These are phyloP conservation scores for Macrosoma leucophasiata DNA, from an alignment of 2,888 invertebrate species.

Conservation along the genomic window DNA sequence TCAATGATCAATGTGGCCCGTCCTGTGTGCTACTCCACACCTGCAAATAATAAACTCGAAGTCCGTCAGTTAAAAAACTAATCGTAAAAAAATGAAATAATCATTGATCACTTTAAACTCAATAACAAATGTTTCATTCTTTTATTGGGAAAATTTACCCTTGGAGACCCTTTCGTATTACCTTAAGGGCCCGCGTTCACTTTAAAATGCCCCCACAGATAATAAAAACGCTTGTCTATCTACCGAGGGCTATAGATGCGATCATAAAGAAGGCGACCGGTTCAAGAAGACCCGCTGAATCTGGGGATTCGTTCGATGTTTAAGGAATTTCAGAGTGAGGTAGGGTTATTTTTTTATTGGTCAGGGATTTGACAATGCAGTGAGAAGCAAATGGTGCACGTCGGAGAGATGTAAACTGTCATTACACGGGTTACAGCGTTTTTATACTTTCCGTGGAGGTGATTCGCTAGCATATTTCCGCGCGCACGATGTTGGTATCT, in stretches of 20 bases:
- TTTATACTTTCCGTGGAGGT: slow-evolving; percentile 56
- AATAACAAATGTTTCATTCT: too few species aligned
- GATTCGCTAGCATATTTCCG: slow-evolving; percentile 56
- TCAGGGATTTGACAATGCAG: slow-evolving; percentile 44
- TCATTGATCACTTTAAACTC: too few species aligned
- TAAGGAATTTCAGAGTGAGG: not conserved
- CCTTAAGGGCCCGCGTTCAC: slow-evolving; percentile 55
- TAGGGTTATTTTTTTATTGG: slow-evolving; percentile 35
- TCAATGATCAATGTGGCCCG: too few species aligned
- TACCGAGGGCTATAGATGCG: slow-evolving; percentile 50
- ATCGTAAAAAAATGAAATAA: too few species aligned
- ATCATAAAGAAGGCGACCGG: slow-evolving; percentile 43
- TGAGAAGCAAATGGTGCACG: slow-evolving; percentile 56
- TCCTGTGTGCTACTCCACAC: too few species aligned
- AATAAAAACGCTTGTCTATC: slow-evolving; percentile 70
- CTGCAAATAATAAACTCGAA: too few species aligned
- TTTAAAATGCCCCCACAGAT: slow-evolving; percentile 67
- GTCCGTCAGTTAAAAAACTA: too few species aligned
- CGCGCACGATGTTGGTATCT: slow-evolving; percentile 25
- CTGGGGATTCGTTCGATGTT: slow-evolving; percentile 1
- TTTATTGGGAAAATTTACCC: too few species aligned
- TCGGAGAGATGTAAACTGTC: slow-evolving; percentile 64
- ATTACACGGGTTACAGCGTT: slow-evolving; percentile 65
- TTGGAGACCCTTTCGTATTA: too few species aligned
- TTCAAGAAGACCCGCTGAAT: slow-evolving; percentile 29